Evolutionary conservation across 2,888 invertebrate species (phyloP), one percentile per base, ranked within the genome.

Genomic region (Zootermopsis nevadensis): DNA sequence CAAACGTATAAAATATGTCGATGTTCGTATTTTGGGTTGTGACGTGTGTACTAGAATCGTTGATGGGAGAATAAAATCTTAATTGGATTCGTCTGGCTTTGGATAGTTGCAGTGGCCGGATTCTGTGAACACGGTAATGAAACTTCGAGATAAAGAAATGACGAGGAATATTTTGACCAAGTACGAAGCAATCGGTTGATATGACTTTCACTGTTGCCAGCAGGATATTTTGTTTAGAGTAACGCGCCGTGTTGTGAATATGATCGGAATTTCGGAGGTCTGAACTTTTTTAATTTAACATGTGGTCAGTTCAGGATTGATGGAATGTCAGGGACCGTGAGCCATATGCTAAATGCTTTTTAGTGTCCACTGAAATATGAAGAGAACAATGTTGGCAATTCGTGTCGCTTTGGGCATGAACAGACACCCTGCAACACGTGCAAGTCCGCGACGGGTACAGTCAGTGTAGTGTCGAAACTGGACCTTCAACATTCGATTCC

Each of bases 321-420:
- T 69, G 33, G 69, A 69, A 69, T 69, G 69, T 69, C 69, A 69
- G 27, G 15, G 2, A 33, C 31, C 22, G 69, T 69, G 22, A n/a
- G n/a, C n/a, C n/a, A n/a, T n/a, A 30, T 69, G 69, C 69, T 69
- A 69, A 69, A 33, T 22, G 69, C 27, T 31, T 69, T 69, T 69
- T 69, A 69, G 69, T 69, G 69, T 69, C 33, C 33, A 33, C 33
- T 69, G 69, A 69, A 69, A 69, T 69, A 69, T 69, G 69, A 69
- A 69, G 33, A 33, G 33, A 69, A 24, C 33, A 69, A 69, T 69
- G 69, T 69, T 69, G 69, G 33, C 60, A n/a, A 60, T 60, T 60
- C 60, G 60, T 60, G 60, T 60, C 27, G 60, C 60, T n/a, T 60
- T 60, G 60, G n/a, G 27, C n/a, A n/a, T 60, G 60, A n/a, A 12